Evolutionary conservation across 2,888 invertebrate genomes (phyloP).

Genomic region (Melieria crassipennis): DNA sequence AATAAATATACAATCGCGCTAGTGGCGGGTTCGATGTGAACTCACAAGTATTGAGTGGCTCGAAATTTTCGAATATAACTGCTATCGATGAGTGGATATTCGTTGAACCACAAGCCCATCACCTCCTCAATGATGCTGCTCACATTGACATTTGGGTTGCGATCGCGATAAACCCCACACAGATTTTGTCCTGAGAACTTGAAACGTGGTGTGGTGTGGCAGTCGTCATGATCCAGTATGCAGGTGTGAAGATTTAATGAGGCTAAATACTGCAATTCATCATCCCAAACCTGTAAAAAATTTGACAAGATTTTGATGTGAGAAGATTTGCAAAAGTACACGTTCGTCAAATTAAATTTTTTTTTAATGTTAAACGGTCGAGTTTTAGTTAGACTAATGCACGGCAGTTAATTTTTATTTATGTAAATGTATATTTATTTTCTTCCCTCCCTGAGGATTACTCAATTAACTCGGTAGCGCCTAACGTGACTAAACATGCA

Average conservation of each 20-base stretch:
- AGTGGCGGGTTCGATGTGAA: slow-evolving; percentile 20
- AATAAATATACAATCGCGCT: no score
- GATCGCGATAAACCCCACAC: slow-evolving; percentile 57
- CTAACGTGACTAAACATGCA: no score
- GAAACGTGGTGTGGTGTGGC: slow-evolving; percentile 61
- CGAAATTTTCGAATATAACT: slow-evolving; percentile 57
- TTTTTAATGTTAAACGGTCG: no score
- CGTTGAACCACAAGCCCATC: slow-evolving; percentile 61
- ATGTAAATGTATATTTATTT: no score
- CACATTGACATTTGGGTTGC: slow-evolving; percentile 54
- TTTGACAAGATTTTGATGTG: no score
- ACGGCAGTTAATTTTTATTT: no score
- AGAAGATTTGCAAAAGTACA: no score
- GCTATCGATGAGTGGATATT: slow-evolving; percentile 60
- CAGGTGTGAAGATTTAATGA: slow-evolving; percentile 61
- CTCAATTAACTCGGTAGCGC: no score
- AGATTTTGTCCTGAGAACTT: slow-evolving; percentile 62
- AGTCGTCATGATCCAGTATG: slow-evolving; percentile 61
- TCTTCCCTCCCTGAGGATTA: no score
- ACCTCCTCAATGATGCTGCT: slow-evolving; percentile 59
- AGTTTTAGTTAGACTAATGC: no score
- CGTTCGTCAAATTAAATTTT: no score
- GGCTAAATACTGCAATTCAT: slow-evolving; percentile 62
- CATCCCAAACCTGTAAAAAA: slow-evolving; percentile 58
- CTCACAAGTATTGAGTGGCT: slow-evolving; percentile 61